Conservation (phyloP, 2,113 vertebrate genomes). For the Petrocephalus zakoni region DNA sequence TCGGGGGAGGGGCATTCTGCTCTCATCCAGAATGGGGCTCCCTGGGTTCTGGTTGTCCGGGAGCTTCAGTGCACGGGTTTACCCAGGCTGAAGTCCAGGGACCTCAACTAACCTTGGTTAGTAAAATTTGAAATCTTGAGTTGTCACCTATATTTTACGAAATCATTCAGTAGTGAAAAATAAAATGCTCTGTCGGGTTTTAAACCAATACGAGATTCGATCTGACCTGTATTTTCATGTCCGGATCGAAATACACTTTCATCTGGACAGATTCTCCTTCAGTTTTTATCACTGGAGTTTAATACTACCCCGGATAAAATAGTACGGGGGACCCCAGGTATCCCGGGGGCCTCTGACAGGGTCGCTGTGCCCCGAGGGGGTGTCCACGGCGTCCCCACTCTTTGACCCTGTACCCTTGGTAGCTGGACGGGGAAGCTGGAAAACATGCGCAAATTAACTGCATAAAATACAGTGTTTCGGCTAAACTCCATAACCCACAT, state of each 20-base stretch:
- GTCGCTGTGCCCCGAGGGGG: background rate
- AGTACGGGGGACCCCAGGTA: too few species aligned
- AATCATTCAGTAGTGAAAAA: background rate
- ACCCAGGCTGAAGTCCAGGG: background rate
- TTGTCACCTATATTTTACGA: background rate
- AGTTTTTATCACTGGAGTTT: background rate
- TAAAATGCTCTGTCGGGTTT: background rate
- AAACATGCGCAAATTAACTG: background rate
- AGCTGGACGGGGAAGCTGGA: background rate
- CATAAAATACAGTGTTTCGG: background rate
- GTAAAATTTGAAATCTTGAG: background rate
- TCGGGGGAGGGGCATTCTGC: background rate
- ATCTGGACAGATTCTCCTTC: background rate
- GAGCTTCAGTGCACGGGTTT: background rate
- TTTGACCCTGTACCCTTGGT: background rate
- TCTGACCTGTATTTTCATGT: background rate
- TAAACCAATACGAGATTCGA: background rate
- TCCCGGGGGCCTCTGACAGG: background rate
- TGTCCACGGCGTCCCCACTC: background rate
- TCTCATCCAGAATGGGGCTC: background rate
- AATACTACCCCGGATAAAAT: too few species aligned
- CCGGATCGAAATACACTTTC: background rate
- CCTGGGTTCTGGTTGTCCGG: background rate
- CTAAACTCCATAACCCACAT: background rate
- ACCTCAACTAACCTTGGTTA: background rate